A percentile compares a stretch with the other conserved stretches of the same genome.
Conservation (phyloP, 2,888 invertebrate species). For the Rhyacophila evoluta region DNA sequence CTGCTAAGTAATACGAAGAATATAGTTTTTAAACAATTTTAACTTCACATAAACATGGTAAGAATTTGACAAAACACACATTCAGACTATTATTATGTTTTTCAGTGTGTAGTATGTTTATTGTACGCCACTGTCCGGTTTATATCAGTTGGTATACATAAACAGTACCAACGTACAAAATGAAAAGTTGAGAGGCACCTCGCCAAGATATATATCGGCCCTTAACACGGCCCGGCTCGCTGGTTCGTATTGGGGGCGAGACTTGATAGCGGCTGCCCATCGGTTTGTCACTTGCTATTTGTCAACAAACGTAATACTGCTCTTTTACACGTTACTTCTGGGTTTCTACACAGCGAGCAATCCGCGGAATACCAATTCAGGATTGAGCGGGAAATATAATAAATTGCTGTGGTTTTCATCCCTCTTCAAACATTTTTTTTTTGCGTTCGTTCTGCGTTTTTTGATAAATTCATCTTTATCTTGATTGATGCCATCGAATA, state of each 20-base stretch:
- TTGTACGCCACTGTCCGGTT: not conserved
- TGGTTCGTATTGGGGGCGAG: conserved; percentile 35
- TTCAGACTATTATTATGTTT: not conserved
- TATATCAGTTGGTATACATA: conserved; percentile 20
- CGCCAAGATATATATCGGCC: conserved; percentile 33
- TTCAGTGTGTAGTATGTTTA: not conserved
- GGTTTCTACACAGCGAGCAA: conserved; percentile 3
- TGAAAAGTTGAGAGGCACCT: conserved; percentile 36
- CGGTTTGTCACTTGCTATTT: conserved; percentile 51
- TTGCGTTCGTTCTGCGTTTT: not conserved
- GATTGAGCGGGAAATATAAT: conserved; percentile 2
- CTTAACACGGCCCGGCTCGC: conserved; percentile 38
- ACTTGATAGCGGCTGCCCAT: conserved; percentile 48
- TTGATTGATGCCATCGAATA: conserved; percentile 2
- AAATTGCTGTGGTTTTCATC: not conserved
- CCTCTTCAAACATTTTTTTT: not conserved
- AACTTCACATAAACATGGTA: too few species aligned
- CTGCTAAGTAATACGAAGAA: too few species aligned
- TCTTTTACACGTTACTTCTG: conserved; percentile 22
- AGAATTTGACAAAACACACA: not conserved
- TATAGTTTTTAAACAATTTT: too few species aligned
- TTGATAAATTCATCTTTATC: conserved; percentile 24
- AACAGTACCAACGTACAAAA: not conserved
- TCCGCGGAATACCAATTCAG: conserved; percentile 14
- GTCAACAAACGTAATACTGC: conserved; percentile 34